Evolutionary conservation across 2,113 vertebrate species (phyloP), one percentile per base, ranked within the genome.

Genomic region (Trogon melanurus): DNA sequence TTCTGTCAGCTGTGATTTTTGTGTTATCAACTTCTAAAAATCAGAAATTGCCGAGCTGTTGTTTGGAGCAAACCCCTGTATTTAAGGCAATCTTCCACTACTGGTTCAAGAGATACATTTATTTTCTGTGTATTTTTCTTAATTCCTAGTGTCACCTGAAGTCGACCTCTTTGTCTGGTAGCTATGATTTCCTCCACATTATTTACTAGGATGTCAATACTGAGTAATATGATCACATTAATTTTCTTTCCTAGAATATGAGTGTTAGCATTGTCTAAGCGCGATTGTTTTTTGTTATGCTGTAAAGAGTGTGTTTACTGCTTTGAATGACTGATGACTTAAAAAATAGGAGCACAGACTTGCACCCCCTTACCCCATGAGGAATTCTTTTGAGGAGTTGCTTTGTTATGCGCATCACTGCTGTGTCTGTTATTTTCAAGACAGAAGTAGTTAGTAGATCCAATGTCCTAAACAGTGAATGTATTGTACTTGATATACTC

Each of bases 1-100:
- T 83, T 91, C 90, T 90, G 64, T 89, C 93, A 93, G 82, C 25
- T 86, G 71, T 51, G 53, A n/a, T n/a, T 80, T 90, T 90, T 71
- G 26, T 79, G 47, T 80, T 92, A 80, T 67, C 75, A 71, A n/a
- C 36, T 81, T 71, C 54, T 75, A 79, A 95, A 95, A 94, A 80
- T 86, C 64, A 94, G 85, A 88, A 91, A 90, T 45, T 70, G 7
- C 56, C 61, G 84, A 78, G 38, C 34, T 91, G 82, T 44, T 91
- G 19, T 90, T 91, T 93, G 56, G 29, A 82, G 17, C 36, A 88
- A 79, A 80, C 2, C 34, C 13, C 7, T 0, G 2, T 29, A 15
- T 88, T 96, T 96, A 84, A 91, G 88, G 29, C 61, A 83, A 76
- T 88, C 8, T 71, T 90, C n/a, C 81, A 29, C 25, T 66, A 74